Base-by-base conservation (phyloP, 2,113 vertebrate genomes). In the Canis aureus region DNA sequence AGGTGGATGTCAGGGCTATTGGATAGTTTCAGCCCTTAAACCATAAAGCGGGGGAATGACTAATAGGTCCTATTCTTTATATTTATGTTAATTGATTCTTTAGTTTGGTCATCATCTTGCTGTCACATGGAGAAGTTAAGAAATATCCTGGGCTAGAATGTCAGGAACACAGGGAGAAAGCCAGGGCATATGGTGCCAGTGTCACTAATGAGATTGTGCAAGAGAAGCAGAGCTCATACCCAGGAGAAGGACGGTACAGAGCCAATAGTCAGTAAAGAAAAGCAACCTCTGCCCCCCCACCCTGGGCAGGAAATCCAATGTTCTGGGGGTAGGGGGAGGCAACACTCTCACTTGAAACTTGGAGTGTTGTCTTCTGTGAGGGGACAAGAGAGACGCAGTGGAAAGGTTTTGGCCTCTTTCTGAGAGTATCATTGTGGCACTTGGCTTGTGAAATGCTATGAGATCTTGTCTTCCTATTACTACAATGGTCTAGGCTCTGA, bases 21-120 rank as follows among this genome's bases (percentile, higher is more conserved):
- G 86, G 95, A 81, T 81, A 94, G 90, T 91, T 97, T 95, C 89
- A 95, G 94, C 92, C 94, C 53, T 97, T 97, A 96, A 94, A 83
- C 73, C 83, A 82, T 93, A 94, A 97, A 97, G 96, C 66, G 91
- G 98, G 95, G 91, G 80, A 94, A 98, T 98, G 98, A 98, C 97
- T 97, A 98, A 97, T 97, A 98, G 97, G 69, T 84, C 93, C 97
- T 94, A 95, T 97, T 96, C 89, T 98, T 98, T 92, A 90, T 98
- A 97, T 97, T 97, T 98, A 94, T 66, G 55, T 84, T 98, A 98
- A 98, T 97, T 97, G 98, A 92, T 94, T 97, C 97, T 92, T 97
- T 43, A 64, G 76, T 98, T 97, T 97, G 97, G 93, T 76, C 1
- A 4, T 51, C 3, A 6, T 97, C 96, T 97, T 97, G 91, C 86